phyloP scores from a whole-genome alignment of 1,140 invertebrate species.

The Heliconius eleuchia region DNA sequence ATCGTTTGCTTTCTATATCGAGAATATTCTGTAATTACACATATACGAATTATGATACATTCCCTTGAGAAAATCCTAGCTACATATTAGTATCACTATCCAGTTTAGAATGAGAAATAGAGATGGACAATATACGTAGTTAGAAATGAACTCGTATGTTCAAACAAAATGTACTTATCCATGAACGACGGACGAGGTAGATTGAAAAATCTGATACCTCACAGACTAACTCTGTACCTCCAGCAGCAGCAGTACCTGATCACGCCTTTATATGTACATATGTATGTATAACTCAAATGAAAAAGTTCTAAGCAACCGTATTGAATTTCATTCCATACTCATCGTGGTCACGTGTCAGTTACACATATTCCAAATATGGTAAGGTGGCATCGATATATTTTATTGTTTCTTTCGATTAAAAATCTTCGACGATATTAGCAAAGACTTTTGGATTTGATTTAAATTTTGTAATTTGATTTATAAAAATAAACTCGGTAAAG shows the following conservation, averaged over 20 bases:
- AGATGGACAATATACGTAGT: not conserved
- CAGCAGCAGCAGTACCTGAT: no score
- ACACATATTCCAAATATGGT: not conserved
- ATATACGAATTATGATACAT: conserved; percentile 25
- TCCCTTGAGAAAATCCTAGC: conserved; percentile 28
- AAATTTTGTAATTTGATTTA: no score
- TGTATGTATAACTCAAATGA: no score
- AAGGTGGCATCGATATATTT: not conserved
- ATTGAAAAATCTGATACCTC: not conserved
- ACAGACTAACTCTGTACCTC: no score
- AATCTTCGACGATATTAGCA: no score
- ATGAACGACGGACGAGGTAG: not conserved
- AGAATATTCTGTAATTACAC: conserved; percentile 55
- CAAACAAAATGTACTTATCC: not conserved
- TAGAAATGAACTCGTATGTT: no score
- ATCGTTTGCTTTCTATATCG: conserved; percentile 49
- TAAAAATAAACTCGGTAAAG: no score
- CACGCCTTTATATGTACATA: no score
- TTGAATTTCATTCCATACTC: not conserved
- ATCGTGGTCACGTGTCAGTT: not conserved
- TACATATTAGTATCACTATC: not conserved
- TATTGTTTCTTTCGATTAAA: no score
- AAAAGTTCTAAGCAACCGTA: not conserved
- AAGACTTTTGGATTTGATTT: no score
- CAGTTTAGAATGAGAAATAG: not conserved